Percentiles rank a stretch among this genome's conserved stretches.
Conservation (phyloP, 1,140 invertebrate species). For the Rhagoletis pomonella region DNA sequence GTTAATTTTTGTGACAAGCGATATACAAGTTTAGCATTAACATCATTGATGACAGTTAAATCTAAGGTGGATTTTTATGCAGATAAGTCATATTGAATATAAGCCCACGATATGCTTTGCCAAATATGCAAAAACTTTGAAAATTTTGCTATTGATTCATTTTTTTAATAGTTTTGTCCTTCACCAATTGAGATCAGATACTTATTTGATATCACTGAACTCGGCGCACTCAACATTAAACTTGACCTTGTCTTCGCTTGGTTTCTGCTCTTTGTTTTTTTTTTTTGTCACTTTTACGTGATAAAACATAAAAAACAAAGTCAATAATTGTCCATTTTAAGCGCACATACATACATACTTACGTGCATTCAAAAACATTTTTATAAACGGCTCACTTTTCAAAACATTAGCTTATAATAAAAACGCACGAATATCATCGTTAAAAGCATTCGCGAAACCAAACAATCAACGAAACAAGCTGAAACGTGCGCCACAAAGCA, state of each 20-base stretch:
- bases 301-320: background rate
- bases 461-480: constrained; percentile 6
- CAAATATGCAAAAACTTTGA: no score
- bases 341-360: background rate
- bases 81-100: no score
- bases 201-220: background rate
- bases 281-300: background rate
- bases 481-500: background rate
- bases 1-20: no score
- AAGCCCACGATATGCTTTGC: no score
- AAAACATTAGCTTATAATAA: background rate
- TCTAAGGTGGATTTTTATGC: no score
- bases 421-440: background rate
- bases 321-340: background rate
- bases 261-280: background rate
- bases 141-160: background rate
- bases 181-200: background rate
- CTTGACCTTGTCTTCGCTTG: background rate
- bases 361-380: background rate
- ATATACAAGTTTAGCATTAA: no score
- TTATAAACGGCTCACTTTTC: background rate
- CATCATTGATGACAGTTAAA: no score
- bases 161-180: constrained; percentile 24
- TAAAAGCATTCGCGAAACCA: background rate
- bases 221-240: background rate